phyloP scores from a whole-genome alignment of 2,113 vertebrate species.

The Cynopterus brachyotis region DNA sequence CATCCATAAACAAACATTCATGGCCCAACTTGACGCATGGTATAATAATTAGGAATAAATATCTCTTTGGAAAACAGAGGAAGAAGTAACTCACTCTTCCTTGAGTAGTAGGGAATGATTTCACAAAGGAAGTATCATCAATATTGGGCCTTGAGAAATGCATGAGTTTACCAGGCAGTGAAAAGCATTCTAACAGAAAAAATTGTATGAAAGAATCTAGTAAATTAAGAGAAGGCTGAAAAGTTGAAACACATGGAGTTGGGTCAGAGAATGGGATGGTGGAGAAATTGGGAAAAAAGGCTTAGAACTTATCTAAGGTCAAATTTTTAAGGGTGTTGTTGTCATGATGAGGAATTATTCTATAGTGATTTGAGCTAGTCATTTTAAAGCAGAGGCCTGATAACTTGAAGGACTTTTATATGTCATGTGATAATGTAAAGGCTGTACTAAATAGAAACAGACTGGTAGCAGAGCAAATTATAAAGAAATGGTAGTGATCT shows the following conservation, averaged over 20 bases:
- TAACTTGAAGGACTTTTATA: background rate
- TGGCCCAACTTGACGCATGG: background rate
- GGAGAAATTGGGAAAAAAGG: background rate
- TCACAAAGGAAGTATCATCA: background rate
- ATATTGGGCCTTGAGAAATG: background rate
- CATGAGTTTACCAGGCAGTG: background rate
- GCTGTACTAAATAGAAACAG: background rate
- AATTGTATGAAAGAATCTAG: background rate
- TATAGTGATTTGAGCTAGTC: background rate
- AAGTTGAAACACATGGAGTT: background rate
- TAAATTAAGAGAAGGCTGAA: background rate
- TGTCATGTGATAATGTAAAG: background rate
- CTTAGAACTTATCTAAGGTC: background rate
- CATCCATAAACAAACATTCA: background rate
- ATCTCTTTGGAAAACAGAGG: background rate
- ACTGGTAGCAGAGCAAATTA: background rate
- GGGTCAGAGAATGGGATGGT: background rate
- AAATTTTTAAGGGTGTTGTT: background rate
- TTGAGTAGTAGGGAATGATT: background rate
- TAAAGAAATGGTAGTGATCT: background rate
- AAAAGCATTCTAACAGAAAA: background rate
- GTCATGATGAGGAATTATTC: background rate
- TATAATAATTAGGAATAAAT: slow-evolving; percentile 10
- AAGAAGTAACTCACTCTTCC: background rate
- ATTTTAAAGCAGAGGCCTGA: background rate